Evolutionary conservation across 2,113 vertebrate species (phyloP).

Genomic region (Amphiprion ocellaris): DNA sequence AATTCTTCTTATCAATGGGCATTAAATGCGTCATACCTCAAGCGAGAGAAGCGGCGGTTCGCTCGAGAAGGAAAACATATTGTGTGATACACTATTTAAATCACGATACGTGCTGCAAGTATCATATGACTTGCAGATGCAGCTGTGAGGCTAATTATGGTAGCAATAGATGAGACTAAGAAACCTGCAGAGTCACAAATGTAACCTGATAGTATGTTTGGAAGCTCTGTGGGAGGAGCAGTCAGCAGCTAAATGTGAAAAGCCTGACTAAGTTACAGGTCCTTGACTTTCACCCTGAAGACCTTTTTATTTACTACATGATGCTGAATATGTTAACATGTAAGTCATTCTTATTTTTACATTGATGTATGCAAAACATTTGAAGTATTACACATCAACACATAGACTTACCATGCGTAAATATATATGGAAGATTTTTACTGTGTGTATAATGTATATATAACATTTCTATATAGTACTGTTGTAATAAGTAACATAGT

Average conservation of each 20-base stretch:
- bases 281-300: constrained; percentile 61
- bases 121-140: constrained; percentile 56
- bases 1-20: constrained; percentile 23
- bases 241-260: constrained; percentile 44
- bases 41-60: constrained; percentile 6
- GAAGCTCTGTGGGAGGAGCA: constrained; percentile 27
- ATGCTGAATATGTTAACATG: constrained; percentile 64
- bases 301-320: constrained; percentile 49
- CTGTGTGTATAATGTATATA: constrained; percentile 73
- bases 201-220: constrained; percentile 35
- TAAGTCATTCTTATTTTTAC: constrained; percentile 70
- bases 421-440: constrained; percentile 69
- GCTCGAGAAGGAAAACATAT: constrained; percentile 17
- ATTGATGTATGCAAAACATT: constrained; percentile 53
- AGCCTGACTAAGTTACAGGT: constrained; percentile 42
- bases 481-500: constrained; percentile 67
- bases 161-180: constrained; percentile 27
- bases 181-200: constrained; percentile 27
- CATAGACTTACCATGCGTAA: constrained; percentile 57
- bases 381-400: constrained; percentile 63
- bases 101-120: constrained; percentile 33
- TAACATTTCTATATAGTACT: constrained; percentile 70
- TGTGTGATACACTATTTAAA: constrained; percentile 50
- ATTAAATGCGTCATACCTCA: constrained; percentile 54
- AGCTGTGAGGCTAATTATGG: constrained; percentile 60